phyloP scores from a whole-genome alignment of 2,888 invertebrate genomes.

The Biston betularia region DNA sequence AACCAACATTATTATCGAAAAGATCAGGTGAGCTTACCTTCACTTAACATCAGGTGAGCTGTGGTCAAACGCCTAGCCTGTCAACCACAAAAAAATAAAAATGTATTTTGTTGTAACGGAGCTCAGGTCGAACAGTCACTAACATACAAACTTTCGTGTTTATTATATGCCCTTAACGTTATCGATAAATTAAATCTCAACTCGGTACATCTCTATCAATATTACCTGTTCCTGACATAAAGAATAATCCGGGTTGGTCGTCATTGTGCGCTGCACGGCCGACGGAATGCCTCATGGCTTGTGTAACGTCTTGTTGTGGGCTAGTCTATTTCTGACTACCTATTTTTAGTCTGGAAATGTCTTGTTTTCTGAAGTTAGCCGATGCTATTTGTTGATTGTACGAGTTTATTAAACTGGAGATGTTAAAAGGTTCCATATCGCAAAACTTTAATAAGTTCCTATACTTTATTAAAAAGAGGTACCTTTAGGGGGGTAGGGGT shows the following conservation, averaged over 20 bases:
- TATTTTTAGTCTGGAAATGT: conserved; percentile 47
- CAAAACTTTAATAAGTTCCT: no score
- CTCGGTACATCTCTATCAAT: conserved; percentile 62
- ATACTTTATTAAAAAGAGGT: no score
- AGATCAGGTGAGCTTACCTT: no score
- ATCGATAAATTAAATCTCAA: conserved; percentile 28
- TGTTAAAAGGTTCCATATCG: neutral
- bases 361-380: conserved; percentile 18
- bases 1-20: no score
- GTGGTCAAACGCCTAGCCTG: no score
- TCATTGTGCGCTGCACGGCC: conserved; percentile 72
- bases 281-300: conserved; percentile 71
- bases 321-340: conserved; percentile 37
- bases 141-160: no score
- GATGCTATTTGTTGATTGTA: neutral
- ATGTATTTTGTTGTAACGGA: no score
- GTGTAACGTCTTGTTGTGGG: conserved; percentile 58
- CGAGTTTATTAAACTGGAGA: neutral
- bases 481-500: no score
- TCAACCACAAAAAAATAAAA: no score
- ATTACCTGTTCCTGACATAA: conserved; percentile 79
- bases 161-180: conserved; percentile 41
- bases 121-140: no score
- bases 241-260: conserved; percentile 77
- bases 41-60: no score